A percentile compares a stretch with the other conserved stretches of the same genome.
These are phyloP conservation scores for Heliconius eleuchia DNA, from an alignment of 1,140 invertebrate species.

Conservation along the genomic window DNA sequence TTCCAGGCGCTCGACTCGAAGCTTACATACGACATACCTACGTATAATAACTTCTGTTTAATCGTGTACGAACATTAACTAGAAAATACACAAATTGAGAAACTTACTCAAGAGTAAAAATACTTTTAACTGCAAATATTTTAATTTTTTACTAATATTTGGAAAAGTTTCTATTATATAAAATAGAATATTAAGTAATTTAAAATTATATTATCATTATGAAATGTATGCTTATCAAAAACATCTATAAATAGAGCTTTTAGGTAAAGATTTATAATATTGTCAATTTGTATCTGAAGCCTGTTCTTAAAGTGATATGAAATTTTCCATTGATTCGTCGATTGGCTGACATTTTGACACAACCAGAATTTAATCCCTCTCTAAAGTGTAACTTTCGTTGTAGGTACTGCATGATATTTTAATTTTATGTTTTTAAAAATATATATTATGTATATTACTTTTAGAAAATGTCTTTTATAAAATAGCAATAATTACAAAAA, in stretches of 20 bases:
- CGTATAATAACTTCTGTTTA: neutral
- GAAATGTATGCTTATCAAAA: neutral
- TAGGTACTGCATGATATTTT: neutral
- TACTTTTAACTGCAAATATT: too few species aligned
- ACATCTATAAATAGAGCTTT: neutral
- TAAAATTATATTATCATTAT: neutral
- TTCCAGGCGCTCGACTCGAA: constrained; percentile 45
- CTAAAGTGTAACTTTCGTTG: constrained; percentile 1
- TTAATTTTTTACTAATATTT: neutral
- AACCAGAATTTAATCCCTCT: neutral
- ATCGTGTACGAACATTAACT: neutral
- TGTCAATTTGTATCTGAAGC: neutral
- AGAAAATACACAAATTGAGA: neutral
- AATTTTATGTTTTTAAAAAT: neutral
- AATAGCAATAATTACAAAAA: too few species aligned
- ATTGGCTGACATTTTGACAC: constrained; percentile 6
- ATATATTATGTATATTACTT: neutral
- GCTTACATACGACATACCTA: constrained; percentile 4
- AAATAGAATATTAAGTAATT: too few species aligned
- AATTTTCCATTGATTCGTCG: constrained; percentile 15
- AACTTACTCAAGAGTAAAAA: neutral
- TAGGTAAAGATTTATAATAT: neutral
- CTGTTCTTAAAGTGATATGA: constrained; percentile 9
- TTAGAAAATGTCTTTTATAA: too few species aligned
- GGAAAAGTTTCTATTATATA: neutral